Evolutionary conservation across 2,888 invertebrate species (phyloP).

Genomic region (Tiliacea citrago): DNA sequence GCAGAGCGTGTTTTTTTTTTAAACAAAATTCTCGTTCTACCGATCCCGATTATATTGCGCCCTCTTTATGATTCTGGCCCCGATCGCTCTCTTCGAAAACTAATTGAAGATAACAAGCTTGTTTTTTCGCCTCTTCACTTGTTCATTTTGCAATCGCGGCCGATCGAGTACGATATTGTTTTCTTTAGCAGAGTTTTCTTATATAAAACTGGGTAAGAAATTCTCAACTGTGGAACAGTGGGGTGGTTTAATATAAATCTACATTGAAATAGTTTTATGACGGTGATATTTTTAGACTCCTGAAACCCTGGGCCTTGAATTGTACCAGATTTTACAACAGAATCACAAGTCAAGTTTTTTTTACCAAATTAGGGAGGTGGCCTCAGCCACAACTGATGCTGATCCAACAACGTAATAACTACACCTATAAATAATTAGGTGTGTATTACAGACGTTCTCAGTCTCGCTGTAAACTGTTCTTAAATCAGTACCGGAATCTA

Average conservation of each 20-base stretch:
- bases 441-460: conserved; percentile 23
- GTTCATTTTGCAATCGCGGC: conserved; percentile 79
- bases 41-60: conserved; percentile 76
- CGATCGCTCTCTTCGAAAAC: conserved; percentile 82
- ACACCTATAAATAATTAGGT: conserved; percentile 4
- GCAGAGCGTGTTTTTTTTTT: conserved; percentile 77
- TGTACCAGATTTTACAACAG: not conserved
- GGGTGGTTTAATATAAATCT: conserved; percentile 40
- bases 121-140: conserved; percentile 81
- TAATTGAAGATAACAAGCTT: conserved; percentile 88
- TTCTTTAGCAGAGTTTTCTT: conserved; percentile 74
- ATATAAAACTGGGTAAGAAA: conserved; percentile 65
- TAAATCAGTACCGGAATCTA: conserved; percentile 40
- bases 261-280: conserved; percentile 5
- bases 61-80: conserved; percentile 81
- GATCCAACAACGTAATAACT: not conserved
- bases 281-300: conserved; percentile 10
- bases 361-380: too few species aligned
- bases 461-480: conserved; percentile 31
- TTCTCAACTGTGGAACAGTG: conserved; percentile 63
- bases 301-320: not conserved
- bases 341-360: not conserved
- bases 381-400: not conserved
- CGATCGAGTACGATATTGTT: conserved; percentile 80
- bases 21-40: conserved; percentile 78